These are phyloP conservation scores for Camptogramma bilineatum DNA, from an alignment of 2,888 invertebrate genomes.

Conservation along the genomic window DNA sequence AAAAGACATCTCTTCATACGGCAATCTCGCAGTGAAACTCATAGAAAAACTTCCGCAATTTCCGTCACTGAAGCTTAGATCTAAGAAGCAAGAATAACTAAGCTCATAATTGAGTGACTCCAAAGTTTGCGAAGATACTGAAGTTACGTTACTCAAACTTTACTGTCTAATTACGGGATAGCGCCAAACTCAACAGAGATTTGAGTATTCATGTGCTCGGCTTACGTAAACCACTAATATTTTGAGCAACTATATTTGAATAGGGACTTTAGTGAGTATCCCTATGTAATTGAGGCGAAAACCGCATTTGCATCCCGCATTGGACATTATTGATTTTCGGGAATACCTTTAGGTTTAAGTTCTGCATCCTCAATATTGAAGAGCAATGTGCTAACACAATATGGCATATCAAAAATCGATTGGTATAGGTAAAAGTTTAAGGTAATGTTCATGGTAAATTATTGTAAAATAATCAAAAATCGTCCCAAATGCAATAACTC, in stretches of 20 bases:
- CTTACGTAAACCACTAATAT: conserved; percentile 30
- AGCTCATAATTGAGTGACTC: conserved; percentile 29
- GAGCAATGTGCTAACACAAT: too few species aligned
- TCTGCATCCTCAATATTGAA: neutral
- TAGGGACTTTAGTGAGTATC: conserved; percentile 12
- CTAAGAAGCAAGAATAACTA: conserved; percentile 17
- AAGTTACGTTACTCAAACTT: conserved; percentile 42
- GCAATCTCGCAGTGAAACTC: conserved; percentile 6
- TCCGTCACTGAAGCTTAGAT: conserved; percentile 18
- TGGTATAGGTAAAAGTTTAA: neutral
- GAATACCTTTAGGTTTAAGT: neutral
- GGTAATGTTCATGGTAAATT: conserved; percentile 6
- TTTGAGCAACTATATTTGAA: conserved; percentile 10
- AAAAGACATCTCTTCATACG: neutral
- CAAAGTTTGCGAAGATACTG: conserved; percentile 19
- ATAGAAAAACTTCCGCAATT: conserved; percentile 19
- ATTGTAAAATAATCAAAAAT: conserved; percentile 19
- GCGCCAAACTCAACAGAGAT: conserved; percentile 41
- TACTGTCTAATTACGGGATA: conserved; percentile 46
- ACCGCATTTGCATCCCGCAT: neutral
- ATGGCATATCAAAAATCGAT: neutral
- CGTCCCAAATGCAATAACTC: conserved; percentile 17
- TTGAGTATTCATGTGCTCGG: conserved; percentile 34
- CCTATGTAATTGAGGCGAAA: conserved; percentile 2
- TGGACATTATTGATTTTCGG: neutral